Evolutionary conservation across 2,113 vertebrate genomes (phyloP).

Genomic region (Melospiza melodia): DNA sequence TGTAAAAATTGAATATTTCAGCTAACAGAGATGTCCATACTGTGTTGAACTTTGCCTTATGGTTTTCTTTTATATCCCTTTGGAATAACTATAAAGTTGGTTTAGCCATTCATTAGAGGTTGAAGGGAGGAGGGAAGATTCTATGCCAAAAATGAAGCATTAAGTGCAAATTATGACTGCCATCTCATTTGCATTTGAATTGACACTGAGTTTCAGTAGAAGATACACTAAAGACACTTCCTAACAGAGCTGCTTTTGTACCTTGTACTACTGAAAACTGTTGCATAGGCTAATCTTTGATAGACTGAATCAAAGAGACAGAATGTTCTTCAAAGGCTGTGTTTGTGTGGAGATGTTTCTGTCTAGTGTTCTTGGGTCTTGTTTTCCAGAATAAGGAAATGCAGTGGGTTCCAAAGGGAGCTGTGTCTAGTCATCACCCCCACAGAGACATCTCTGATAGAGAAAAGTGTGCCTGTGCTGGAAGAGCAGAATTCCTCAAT

Average conservation of each 20-base stretch:
- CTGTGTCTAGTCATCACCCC: not conserved
- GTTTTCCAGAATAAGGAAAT: not conserved
- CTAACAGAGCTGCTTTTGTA: conserved; percentile 2
- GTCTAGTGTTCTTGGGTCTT: not conserved
- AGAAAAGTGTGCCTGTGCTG: not conserved
- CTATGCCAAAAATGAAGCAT: not conserved
- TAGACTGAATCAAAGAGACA: not conserved
- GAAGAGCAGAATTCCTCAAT: not conserved
- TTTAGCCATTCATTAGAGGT: not conserved
- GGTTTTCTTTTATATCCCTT: not conserved
- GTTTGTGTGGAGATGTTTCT: not conserved
- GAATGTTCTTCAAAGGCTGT: not conserved
- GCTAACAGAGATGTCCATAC: not conserved
- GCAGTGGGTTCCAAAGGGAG: not conserved
- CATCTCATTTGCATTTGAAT: not conserved
- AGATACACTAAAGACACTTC: not conserved
- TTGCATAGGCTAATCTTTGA: not conserved
- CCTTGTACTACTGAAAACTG: not conserved
- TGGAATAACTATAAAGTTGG: not conserved
- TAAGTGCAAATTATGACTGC: not conserved
- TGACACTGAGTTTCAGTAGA: not conserved
- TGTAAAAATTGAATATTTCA: not conserved
- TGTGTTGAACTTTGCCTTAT: not conserved
- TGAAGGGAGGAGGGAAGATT: not conserved
- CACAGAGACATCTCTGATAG: not conserved